Conservation (phyloP, 1,140 invertebrate species). For the Diorhabda carinulata region DNA sequence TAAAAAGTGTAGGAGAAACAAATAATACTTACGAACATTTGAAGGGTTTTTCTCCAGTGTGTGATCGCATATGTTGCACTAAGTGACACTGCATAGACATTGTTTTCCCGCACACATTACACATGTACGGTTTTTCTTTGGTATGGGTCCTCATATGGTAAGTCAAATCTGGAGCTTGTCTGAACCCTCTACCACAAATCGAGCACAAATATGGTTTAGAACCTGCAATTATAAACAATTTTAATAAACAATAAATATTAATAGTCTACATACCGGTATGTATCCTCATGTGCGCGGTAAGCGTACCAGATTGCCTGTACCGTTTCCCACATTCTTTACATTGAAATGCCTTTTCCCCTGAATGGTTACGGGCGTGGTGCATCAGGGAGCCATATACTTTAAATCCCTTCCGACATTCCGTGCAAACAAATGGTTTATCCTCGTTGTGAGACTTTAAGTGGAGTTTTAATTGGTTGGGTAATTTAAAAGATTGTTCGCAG, state of each 20-base stretch:
- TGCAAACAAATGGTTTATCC: constrained; percentile 46
- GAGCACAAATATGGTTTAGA: constrained; percentile 35
- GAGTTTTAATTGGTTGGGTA: constrained; percentile 27
- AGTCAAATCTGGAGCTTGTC: constrained; percentile 38
- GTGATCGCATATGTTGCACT: constrained; percentile 54
- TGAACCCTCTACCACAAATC: constrained; percentile 37
- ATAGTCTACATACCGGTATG: constrained; percentile 38
- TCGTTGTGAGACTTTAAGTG: constrained; percentile 33
- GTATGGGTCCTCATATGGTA: constrained; percentile 43
- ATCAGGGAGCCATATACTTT: constrained; percentile 53
- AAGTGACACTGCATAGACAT: constrained; percentile 40
- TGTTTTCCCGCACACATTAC: constrained; percentile 37
- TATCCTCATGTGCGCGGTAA: constrained; percentile 37
- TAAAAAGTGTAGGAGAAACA: not conserved
- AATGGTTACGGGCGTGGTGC: constrained; percentile 68
- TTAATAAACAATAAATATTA: not conserved
- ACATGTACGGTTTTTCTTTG: constrained; percentile 40
- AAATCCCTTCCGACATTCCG: constrained; percentile 51
- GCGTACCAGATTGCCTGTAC: constrained; percentile 48
- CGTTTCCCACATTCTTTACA: constrained; percentile 58
- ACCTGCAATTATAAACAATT: constrained; percentile 1
- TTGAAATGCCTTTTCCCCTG: constrained; percentile 61
- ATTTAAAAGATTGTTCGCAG: constrained; percentile 32
- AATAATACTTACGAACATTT: constrained; percentile 45
- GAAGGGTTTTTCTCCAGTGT: constrained; percentile 59